Percentiles rank a stretch among this genome's conserved stretches.
Conservation (phyloP, 2,113 vertebrate species). For the Agapornis roseicollis region DNA sequence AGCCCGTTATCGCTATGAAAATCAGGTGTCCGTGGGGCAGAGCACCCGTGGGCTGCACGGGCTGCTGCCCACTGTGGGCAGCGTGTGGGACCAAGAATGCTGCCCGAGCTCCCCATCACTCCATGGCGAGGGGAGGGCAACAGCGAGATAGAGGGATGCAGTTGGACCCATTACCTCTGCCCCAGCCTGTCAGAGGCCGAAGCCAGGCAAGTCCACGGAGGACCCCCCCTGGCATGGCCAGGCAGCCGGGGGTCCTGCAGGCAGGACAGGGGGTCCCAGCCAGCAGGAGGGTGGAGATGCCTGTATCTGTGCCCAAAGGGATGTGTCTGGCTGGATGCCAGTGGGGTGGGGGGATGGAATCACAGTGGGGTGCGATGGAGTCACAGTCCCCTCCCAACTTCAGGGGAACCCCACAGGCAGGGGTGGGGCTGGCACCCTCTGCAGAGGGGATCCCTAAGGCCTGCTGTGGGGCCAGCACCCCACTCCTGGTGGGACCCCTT, state of each 20-base stretch:
- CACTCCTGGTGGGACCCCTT: neutral
- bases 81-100: neutral
- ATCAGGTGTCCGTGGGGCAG: neutral
- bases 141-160: accelerated
- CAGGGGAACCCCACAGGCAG: neutral
- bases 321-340: neutral
- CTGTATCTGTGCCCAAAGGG: neutral
- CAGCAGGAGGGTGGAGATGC: too few relatives aligned
- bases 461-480: neutral
- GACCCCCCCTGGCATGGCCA: too few relatives aligned
- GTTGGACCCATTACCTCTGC: neutral
- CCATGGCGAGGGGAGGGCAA: accelerated
- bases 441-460: neutral
- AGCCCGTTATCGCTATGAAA: neutral
- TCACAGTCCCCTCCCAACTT: too few relatives aligned
- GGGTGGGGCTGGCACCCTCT: neutral
- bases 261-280: neutral
- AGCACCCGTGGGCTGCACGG: accelerated
- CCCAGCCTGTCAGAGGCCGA: accelerated
- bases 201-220: neutral
- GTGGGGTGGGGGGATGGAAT: accelerated
- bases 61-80: neutral
- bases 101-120: accelerated
- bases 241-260: neutral
- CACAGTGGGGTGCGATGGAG: accelerated